These are phyloP conservation scores for Calephelis perditalis DNA, from an alignment of 2,888 invertebrate genomes.

Conservation along the genomic window DNA sequence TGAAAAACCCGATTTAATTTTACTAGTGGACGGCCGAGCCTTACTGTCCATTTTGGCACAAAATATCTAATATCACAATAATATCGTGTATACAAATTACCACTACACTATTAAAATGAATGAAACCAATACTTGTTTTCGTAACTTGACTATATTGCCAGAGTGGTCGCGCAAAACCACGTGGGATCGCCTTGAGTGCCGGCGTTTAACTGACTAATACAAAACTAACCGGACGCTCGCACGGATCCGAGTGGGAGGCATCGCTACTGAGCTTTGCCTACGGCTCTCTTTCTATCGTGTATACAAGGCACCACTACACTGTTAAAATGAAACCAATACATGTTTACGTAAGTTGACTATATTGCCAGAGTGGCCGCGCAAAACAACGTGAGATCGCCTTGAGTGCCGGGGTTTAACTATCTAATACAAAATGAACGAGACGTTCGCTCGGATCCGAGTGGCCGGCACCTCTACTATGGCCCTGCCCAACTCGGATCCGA, in stretches of 20 bases:
- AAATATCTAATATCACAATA: constrained; percentile 19
- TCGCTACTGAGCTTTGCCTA: constrained; percentile 23
- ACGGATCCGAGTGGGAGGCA: constrained; percentile 26
- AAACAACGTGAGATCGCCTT: too few species aligned
- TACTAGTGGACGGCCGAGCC: constrained; percentile 24
- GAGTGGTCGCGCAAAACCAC: too few species aligned
- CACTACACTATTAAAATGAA: constrained; percentile 23
- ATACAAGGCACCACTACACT: constrained; percentile 24
- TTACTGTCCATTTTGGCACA: constrained; percentile 28
- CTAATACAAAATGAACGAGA: constrained; percentile 24
- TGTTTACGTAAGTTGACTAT: constrained; percentile 25
- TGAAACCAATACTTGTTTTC: constrained; percentile 25
- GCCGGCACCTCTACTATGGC: constrained; percentile 24
- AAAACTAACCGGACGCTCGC: constrained; percentile 26
- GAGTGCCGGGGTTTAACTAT: not conserved
- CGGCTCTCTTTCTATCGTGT: constrained; percentile 20
- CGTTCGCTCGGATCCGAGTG: constrained; percentile 27
- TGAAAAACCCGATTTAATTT: constrained; percentile 21
- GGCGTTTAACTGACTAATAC: constrained; percentile 17
- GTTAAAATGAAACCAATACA: constrained; percentile 25
- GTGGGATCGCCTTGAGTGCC: too few species aligned
- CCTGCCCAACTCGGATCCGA: constrained; percentile 16
- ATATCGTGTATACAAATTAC: constrained; percentile 25
- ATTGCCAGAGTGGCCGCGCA: constrained; percentile 18
- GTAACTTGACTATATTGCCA: constrained; percentile 26